Evolutionary conservation across 2,797 vertebrate species (phyloP), one percentile per base, ranked within the genome.

Genomic region (Mionectes olivaceus): DNA sequence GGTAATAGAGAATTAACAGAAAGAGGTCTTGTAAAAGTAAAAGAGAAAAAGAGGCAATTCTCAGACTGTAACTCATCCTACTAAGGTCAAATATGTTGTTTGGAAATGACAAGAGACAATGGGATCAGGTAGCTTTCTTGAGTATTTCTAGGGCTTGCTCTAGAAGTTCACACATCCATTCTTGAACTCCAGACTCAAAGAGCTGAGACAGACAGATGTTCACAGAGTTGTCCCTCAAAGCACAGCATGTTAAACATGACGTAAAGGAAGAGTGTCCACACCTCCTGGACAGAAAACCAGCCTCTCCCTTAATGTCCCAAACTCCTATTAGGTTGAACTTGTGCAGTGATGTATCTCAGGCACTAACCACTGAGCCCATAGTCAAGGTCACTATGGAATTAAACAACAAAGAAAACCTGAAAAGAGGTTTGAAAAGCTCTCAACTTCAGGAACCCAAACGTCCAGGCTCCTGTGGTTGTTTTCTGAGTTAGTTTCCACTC

Each of bases 1-100:
- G 14, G 70, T 82, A 91, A 77, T 57, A 43, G 80, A 87, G 80
- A 94, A 88, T 91, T 94, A 89, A 93, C 57, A 52, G 80, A 49
- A 91, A 77, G 63, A 2, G 1, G 32, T 60, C 77, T 94, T 71
- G 71, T 49, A 74, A 39, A 46, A 28, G 49, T 23, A 28, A 52
- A 35, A 44, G 53, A 18, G 9, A n/a, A 32, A 46, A 65, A 44
- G 15, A 27, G 16, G 7, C 61, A 86, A 35, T 79, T 92, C 55
- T 90, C 32, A 53, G 37, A 76, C 13, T 63, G 15, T 50, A 73
- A 67, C 18, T 91, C 27, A 82, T 74, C 44, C 59, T 50, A 30
- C 37, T 32, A 39, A 53, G 30, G 37, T 63, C 27, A 60, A 52
- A 46, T 39, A 21, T 73, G 37, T 65, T 60, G 19, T 87, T 73